Conservation (phyloP, 2,113 vertebrate species). For the Girardinichthys multiradiatus region DNA sequence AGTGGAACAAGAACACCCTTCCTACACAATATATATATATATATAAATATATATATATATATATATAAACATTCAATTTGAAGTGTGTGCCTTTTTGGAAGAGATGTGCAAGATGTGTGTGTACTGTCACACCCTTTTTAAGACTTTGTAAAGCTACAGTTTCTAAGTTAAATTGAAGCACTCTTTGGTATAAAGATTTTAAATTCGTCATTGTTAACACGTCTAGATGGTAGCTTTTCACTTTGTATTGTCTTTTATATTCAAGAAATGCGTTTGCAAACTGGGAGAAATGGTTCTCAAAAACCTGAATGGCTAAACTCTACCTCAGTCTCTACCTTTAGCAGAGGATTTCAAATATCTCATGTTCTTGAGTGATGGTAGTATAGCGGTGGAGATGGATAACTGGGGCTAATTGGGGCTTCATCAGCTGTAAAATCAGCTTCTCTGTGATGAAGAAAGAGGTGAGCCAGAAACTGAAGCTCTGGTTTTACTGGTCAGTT, state of each 20-base stretch:
- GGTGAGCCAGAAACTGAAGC: no score
- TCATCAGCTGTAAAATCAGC: no score
- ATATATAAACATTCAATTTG: neutral
- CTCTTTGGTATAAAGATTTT: neutral
- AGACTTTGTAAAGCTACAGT: neutral
- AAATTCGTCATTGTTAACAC: neutral
- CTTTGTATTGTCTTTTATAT: neutral
- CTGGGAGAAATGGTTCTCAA: neutral
- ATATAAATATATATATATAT: constrained; percentile 5
- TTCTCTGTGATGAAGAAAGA: no score
- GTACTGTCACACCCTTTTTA: neutral
- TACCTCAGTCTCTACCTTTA: neutral
- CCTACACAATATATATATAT: constrained; percentile 9
- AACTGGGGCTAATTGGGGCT: neutral
- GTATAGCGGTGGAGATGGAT: neutral
- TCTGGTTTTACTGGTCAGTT: no score
- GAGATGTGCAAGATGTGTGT: neutral
- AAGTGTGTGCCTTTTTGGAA: neutral
- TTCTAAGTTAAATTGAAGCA: no score
- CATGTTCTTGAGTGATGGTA: neutral
- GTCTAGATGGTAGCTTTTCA: neutral
- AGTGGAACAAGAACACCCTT: constrained; percentile 3
- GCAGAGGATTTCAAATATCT: neutral
- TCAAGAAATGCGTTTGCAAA: constrained; percentile 1
- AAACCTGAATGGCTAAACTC: neutral